Evolutionary conservation across 2,888 invertebrate genomes (phyloP).

Genomic region (Dermolepida albohirtum): DNA sequence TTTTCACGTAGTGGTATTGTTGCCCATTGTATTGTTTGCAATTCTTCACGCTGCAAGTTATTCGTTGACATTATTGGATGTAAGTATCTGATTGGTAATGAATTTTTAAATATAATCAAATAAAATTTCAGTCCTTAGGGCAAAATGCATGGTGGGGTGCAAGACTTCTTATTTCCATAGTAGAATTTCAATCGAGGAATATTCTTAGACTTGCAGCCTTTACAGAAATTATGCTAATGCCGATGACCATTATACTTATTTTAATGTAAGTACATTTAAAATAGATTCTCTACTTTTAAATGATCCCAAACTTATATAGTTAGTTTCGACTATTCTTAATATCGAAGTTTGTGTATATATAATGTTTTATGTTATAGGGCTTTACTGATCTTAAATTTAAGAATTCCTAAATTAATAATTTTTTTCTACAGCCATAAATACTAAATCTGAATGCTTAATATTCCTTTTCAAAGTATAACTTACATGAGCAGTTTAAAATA

Average conservation of each 20-base stretch:
- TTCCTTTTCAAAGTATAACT: too few species aligned
- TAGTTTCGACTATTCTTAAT: too few species aligned
- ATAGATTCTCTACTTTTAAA: background rate
- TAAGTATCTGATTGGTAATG: conserved; percentile 72
- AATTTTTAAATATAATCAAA: conserved; percentile 28
- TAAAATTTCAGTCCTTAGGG: conserved; percentile 80
- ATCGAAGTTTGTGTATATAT: too few species aligned
- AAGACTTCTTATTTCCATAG: conserved; percentile 85
- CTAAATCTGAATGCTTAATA: too few species aligned
- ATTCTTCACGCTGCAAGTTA: conserved; percentile 93
- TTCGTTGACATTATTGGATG: conserved; percentile 88
- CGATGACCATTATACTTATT: conserved; percentile 81
- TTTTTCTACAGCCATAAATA: too few species aligned
- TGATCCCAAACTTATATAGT: too few species aligned
- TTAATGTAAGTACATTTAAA: conserved; percentile 79
- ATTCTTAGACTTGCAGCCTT: conserved; percentile 92
- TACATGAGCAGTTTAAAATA: too few species aligned
- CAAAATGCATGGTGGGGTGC: conserved; percentile 92
- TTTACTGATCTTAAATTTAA: too few species aligned
- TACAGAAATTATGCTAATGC: conserved; percentile 93
- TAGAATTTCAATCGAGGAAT: conserved; percentile 91
- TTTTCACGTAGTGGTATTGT: conserved; percentile 78
- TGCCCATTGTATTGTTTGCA: conserved; percentile 93
- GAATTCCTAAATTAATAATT: too few species aligned
- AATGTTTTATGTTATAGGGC: too few species aligned